Evolutionary conservation across 2,888 invertebrate genomes (phyloP), one percentile per base, ranked within the genome.

Genomic region (Disparrhopalites patrizii): DNA sequence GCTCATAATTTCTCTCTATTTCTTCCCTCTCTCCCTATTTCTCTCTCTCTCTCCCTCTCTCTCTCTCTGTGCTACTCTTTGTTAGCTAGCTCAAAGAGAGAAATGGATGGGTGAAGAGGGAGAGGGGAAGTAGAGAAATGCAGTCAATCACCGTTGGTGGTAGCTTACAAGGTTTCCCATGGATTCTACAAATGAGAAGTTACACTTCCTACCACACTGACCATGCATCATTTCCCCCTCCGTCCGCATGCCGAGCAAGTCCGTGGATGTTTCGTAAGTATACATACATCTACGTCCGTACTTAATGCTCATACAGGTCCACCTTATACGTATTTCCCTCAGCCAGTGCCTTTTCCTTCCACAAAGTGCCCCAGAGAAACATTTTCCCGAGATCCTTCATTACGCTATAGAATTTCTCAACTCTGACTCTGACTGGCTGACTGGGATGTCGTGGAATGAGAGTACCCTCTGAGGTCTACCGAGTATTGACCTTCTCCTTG

Each of bases 121-220:
- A n/a, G n/a, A n/a, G n/a, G n/a, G n/a, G n/a, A n/a, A n/a, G n/a
- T n/a, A n/a, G n/a, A 20, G n/a, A 43, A 43, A 10, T 43, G 15
- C 43, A 43, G 62, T 63, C 55, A 63, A 63, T 63, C 63, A 63
- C 63, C 40, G 43, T 43, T 63, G 63, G 63, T 63, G 63, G 62
- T 63, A 25, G 30, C 27, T 18, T 52, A 61, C 61, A 61, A 31
- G 61, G 58, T 10, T 61, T 61, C 61, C 43, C 50, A 47, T 43
- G 43, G 61, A 28, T 61, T 61, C 47, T 20, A 62, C 62, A 62
- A 62, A 62, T 62, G 62, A 52, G 36, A 52, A 62, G 40, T 25
- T 40, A 58, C 57, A 58, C 13, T 58, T 40, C 43, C 15, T 28
- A 51, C 51, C 5, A 51, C 25, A 25, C 51, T 51, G 43, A 43